Conservation (phyloP, 2,888 invertebrate genomes). For the Temnothorax ravouxi region DNA sequence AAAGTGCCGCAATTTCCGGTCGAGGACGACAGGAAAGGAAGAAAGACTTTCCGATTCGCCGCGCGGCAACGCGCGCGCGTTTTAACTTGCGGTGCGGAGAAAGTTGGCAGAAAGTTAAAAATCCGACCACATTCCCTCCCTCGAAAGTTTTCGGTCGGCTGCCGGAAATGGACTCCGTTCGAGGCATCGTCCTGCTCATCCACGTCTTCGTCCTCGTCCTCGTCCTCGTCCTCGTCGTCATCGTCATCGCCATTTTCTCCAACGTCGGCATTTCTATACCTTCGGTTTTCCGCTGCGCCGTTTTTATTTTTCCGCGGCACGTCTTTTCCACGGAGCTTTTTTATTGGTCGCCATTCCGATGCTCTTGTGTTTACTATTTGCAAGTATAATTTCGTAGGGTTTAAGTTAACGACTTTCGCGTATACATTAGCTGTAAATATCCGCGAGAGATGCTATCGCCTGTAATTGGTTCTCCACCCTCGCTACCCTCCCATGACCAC, state of each 20-base stretch:
- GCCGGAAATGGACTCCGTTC: constrained; percentile 56
- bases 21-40: constrained; percentile 48
- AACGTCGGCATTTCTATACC: not conserved
- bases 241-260: not conserved
- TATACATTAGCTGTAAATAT: constrained; percentile 57
- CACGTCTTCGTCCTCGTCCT: not conserved
- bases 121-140: constrained; percentile 8
- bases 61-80: constrained; percentile 53
- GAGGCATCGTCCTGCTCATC: not conserved
- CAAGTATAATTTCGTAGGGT: constrained; percentile 52
- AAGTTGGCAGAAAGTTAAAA: constrained; percentile 47
- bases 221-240: not conserved
- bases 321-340: constrained; percentile 34
- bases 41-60: constrained; percentile 49
- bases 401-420: constrained; percentile 48
- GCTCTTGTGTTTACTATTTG: constrained; percentile 54
- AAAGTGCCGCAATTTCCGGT: constrained; percentile 76
- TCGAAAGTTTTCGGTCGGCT: constrained; percentile 42
- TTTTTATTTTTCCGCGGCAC: constrained; percentile 44
- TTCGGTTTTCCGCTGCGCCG: constrained; percentile 3
- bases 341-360: constrained; percentile 38
- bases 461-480: constrained; percentile 51
- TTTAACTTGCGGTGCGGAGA: constrained; percentile 65
- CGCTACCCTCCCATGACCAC: constrained; percentile 33
- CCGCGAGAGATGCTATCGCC: constrained; percentile 53